Percentiles rank a stretch among this genome's conserved stretches.
These are phyloP conservation scores for Apolygus lucorum DNA, from an alignment of 1,140 invertebrate genomes.

Conservation along the genomic window DNA sequence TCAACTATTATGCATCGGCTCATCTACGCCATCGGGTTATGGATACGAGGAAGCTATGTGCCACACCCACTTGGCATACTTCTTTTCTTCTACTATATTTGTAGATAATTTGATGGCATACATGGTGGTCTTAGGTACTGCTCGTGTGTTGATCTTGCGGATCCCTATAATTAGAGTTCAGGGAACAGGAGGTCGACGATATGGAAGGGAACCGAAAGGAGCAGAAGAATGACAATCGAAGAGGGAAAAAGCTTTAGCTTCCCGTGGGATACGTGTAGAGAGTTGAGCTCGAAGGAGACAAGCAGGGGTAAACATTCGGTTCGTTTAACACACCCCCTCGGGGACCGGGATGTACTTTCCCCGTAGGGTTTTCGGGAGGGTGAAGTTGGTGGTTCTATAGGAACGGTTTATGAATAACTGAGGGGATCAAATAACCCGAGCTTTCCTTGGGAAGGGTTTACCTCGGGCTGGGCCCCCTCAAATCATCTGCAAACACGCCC, in stretches of 20 bases:
- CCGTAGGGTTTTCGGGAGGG: neutral
- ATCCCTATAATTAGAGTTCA: neutral
- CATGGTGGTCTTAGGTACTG: no score
- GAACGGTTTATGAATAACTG: constrained; percentile 15
- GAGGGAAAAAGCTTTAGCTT: neutral
- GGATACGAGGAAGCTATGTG: no score
- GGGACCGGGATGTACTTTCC: neutral
- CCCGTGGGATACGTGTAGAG: neutral
- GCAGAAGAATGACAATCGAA: constrained; percentile 1
- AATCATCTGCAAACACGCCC: neutral
- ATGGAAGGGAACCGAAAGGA: neutral
- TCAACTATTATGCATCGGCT: no score
- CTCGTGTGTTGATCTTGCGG: neutral
- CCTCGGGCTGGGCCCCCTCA: neutral
- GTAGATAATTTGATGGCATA: no score
- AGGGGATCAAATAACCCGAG: constrained; percentile 3
- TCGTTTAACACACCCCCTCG: constrained; percentile 7
- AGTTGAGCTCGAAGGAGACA: neutral
- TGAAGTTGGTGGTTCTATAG: neutral
- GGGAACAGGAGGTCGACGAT: neutral
- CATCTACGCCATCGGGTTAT: no score
- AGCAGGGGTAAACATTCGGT: constrained; percentile 8
- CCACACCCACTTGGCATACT: no score
- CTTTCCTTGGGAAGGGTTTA: neutral
- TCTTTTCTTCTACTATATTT: no score